A percentile compares a stretch with the other conserved stretches of the same genome.
These are phyloP conservation scores for Pelodiscus sinensis DNA, from an alignment of 2,113 vertebrate species.

Conservation along the genomic window DNA sequence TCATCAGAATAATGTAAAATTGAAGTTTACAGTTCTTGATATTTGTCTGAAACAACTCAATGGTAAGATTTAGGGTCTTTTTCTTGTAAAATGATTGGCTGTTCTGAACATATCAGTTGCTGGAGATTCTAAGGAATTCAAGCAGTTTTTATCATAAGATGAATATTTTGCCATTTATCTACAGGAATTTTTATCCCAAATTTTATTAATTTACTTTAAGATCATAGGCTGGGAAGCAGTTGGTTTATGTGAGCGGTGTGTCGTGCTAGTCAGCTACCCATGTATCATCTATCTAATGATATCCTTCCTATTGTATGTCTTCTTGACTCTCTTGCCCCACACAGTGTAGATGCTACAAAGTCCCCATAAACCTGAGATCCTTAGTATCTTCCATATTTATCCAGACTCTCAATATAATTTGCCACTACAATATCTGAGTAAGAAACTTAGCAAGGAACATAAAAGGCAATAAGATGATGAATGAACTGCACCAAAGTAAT, in stretches of 20 bases:
- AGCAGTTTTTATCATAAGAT: conserved; percentile 11
- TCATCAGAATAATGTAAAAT: neutral
- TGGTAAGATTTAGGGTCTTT: neutral
- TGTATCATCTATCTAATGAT: neutral
- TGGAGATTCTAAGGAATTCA: conserved; percentile 24
- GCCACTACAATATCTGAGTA: too few relatives aligned
- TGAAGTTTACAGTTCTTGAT: neutral
- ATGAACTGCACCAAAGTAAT: too few relatives aligned
- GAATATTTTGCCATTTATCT: conserved; percentile 9
- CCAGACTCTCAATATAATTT: neutral
- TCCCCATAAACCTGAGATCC: neutral
- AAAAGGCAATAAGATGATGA: too few relatives aligned
- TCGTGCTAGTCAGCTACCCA: neutral
- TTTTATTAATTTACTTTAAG: conserved; percentile 30
- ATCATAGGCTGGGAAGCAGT: neutral
- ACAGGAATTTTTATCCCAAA: conserved; percentile 26
- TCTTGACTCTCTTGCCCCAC: neutral
- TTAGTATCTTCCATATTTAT: neutral
- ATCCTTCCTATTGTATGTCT: neutral
- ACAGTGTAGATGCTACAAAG: too few relatives aligned
- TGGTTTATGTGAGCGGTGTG: neutral
- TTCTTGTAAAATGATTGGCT: neutral
- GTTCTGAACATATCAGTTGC: neutral
- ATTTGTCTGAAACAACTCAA: neutral
- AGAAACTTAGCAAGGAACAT: too few relatives aligned